Evolutionary conservation across 2,888 invertebrate genomes (phyloP).

Genomic region (Athripsodes cinereus): DNA sequence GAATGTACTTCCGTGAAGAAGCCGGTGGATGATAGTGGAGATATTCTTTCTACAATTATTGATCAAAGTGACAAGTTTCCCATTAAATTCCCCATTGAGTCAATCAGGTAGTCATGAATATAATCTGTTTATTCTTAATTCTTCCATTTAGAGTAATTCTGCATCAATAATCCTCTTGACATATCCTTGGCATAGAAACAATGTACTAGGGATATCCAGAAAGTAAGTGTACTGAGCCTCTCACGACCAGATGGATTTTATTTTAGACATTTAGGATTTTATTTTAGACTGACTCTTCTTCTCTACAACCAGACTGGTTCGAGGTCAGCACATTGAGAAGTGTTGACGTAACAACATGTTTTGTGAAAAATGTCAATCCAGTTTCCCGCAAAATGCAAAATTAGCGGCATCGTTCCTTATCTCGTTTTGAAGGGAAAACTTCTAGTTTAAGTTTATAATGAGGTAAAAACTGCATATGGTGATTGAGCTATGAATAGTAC

Average conservation of each 20-base stretch:
- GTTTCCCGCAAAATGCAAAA: background rate
- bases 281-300: background rate
- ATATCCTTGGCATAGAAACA: too few relatives aligned
- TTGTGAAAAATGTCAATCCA: background rate
- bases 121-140: background rate
- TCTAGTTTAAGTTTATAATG: too few relatives aligned
- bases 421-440: too few relatives aligned
- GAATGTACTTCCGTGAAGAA: slow-evolving; percentile 5
- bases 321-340: background rate
- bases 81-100: slow-evolving; percentile 38
- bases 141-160: too few relatives aligned
- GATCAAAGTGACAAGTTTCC: slow-evolving; percentile 38
- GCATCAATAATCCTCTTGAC: too few relatives aligned
- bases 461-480: too few relatives aligned
- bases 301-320: background rate
- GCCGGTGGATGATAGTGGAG: slow-evolving; percentile 27
- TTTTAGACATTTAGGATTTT: too few relatives aligned
- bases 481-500: too few relatives aligned
- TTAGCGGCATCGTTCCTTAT: too few relatives aligned
- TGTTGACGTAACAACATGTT: background rate
- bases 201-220: too few relatives aligned
- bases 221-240: too few relatives aligned
- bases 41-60: slow-evolving; percentile 34
- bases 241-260: too few relatives aligned
- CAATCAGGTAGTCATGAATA: slow-evolving; percentile 34